phyloP scores from a whole-genome alignment of 2,113 vertebrate species.

The Leuciscus idus region DNA sequence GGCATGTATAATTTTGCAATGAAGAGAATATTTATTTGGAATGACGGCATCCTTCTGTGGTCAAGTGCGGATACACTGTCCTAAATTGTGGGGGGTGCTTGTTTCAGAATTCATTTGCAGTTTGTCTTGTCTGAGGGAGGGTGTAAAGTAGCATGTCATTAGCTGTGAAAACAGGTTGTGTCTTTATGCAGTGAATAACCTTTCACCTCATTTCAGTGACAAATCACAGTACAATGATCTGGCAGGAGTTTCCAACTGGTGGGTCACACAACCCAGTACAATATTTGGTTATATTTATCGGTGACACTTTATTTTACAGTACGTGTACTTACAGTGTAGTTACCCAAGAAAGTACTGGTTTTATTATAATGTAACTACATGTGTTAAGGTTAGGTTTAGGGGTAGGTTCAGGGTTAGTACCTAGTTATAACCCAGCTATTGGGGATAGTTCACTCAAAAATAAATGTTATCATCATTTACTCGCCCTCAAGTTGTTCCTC shows the following conservation, averaged over 20 bases:
- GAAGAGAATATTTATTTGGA: slow-evolving; percentile 55
- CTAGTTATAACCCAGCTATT: too few relatives aligned
- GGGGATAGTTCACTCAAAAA: too few relatives aligned
- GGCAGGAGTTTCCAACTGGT: not conserved
- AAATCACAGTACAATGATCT: not conserved
- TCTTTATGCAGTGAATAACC: slow-evolving; percentile 34
- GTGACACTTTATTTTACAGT: not conserved
- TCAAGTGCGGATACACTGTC: not conserved
- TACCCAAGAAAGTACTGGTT: too few relatives aligned
- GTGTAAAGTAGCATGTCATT: slow-evolving; percentile 24
- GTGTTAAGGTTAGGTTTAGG: too few relatives aligned
- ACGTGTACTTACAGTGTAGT: too few relatives aligned
- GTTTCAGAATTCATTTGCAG: not conserved
- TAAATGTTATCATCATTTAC: too few relatives aligned
- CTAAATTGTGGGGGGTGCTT: not conserved
- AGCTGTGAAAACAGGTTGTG: slow-evolving; percentile 32
- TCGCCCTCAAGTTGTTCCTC: too few relatives aligned
- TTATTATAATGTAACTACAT: too few relatives aligned
- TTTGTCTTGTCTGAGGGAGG: not conserved
- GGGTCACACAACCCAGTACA: not conserved
- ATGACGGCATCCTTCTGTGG: slow-evolving; percentile 47
- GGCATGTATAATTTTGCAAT: slow-evolving; percentile 24
- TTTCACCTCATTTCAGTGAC: slow-evolving; percentile 41
- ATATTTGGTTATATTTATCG: not conserved
- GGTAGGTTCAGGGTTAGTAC: too few relatives aligned